These are phyloP conservation scores for Chironomus striatipennis DNA, from an alignment of 1,140 invertebrate species.

Conservation along the genomic window DNA sequence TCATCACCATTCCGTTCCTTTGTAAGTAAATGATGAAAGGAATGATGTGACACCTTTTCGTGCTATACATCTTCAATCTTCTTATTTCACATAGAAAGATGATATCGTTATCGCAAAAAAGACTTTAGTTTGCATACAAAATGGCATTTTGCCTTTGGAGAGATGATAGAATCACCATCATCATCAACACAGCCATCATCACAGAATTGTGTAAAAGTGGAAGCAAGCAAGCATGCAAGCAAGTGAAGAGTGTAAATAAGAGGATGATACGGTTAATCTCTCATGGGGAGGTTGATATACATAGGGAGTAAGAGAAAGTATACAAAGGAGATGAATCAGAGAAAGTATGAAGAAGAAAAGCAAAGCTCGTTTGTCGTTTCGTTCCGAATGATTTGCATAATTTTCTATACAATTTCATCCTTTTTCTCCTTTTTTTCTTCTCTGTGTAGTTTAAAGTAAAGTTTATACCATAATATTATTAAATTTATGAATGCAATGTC, in stretches of 20 bases:
- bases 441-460: too few species aligned
- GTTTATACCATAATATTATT: neutral
- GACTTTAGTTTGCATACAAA: neutral
- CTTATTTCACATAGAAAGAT: neutral
- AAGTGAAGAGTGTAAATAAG: neutral
- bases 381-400: conserved; percentile 2
- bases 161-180: neutral
- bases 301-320: too few species aligned
- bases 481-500: neutral
- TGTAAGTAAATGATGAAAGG: too few species aligned
- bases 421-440: neutral
- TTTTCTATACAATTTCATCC: conserved; percentile 9
- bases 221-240: neutral
- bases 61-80: neutral
- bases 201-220: too few species aligned
- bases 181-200: too few species aligned
- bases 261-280: conserved; percentile 12
- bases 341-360: neutral
- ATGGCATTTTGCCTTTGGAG: neutral
- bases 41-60: neutral
- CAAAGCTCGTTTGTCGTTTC: neutral
- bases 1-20: too few species aligned
- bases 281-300: neutral
- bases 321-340: too few species aligned
- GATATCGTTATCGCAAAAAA: neutral